Evolutionary conservation across 2,113 vertebrate genomes (phyloP), one percentile per base, ranked within the genome.

Genomic region (Nerophis ophidion): DNA sequence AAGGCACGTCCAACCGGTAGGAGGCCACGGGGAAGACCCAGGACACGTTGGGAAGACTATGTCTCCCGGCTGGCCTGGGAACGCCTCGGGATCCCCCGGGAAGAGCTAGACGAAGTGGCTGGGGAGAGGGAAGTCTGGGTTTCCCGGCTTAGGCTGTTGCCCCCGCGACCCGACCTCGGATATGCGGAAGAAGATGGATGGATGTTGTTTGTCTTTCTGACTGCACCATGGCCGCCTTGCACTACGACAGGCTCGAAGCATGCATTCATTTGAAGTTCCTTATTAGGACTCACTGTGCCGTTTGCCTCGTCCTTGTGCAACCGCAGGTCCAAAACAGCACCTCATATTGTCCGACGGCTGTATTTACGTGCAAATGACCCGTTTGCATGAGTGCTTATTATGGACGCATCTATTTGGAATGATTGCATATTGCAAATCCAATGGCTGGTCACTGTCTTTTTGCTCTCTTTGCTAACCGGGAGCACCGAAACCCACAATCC

Each of bases 281-380:
- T 26, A 40, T 50, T 5, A 54, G 66, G 11, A 47, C 40, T 4
- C 35, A 59, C 48, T 66, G 57, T 63, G 58, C 62, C 63, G 60
- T 70, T 68, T 56, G 63, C 38, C 55, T 68, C 52, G 52, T 56
- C 50, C 44, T 10, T 19, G 46, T 61, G 59, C 52, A 60, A 47
- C 68, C 67, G 35, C 33, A 48, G 57, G 55, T 69, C 69, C 55
- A 80, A 84, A 86, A 85, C 77, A 82, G 74, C 65, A 63, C 40
- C n/a, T 57, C 73, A 56, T 66, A 71, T 74, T 66, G 66, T 86
- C 67, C 69, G 68, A 77, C 57, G 35, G 70, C 79, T 65, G 79
- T 84, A 82, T 83, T 88, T 81, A 85, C 55, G 74, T 81, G 80
- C 80, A 86, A 88, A 87, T 83, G 84, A 79, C 81, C 77, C 76